Evolutionary conservation across 1,140 invertebrate species (phyloP).

Genomic region (fruit fly (Drosophila melanogaster)): DNA sequence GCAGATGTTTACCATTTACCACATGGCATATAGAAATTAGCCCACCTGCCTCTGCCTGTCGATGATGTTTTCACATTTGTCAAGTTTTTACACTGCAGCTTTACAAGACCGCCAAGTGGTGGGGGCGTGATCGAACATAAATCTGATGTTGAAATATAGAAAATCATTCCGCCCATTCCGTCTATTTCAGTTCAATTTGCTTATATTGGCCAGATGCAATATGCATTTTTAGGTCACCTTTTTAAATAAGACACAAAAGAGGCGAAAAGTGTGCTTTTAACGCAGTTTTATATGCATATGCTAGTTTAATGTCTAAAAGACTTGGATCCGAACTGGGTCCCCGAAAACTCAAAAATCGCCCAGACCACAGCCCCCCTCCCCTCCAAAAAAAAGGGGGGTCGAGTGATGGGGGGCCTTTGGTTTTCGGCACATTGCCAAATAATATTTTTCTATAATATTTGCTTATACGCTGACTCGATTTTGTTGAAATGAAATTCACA

Average conservation of each 20-base stretch:
- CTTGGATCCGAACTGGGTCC: conserved; percentile 4
- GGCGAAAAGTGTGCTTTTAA: conserved; percentile 50
- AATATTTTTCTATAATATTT: conserved; percentile 77
- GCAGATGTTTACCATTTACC: conserved; percentile 60
- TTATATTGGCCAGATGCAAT: conserved; percentile 50
- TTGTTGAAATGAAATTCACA: conserved; percentile 59
- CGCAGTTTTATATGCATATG: conserved; percentile 55
- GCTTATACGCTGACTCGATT: conserved; percentile 48
- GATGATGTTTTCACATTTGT: conserved; percentile 41
- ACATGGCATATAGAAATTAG: conserved; percentile 26
- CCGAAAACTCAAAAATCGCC: background rate
- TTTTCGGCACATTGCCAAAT: conserved; percentile 65
- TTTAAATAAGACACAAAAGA: conserved; percentile 50
- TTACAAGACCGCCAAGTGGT: conserved; percentile 22
- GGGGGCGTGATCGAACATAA: conserved; percentile 37
- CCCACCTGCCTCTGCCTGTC: conserved; percentile 40
- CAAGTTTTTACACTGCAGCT: conserved; percentile 31
- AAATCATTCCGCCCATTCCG: conserved; percentile 21
- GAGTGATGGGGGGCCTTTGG: conserved; percentile 14
- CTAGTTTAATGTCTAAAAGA: conserved; percentile 57
- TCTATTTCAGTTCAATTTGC: conserved; percentile 27
- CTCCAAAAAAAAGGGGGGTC: background rate
- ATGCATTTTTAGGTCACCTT: conserved; percentile 77
- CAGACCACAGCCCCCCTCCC: too few species aligned
- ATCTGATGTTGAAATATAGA: conserved; percentile 42